phyloP scores from a whole-genome alignment of 2,888 invertebrate genomes.

The Diadegma fenestrale region DNA sequence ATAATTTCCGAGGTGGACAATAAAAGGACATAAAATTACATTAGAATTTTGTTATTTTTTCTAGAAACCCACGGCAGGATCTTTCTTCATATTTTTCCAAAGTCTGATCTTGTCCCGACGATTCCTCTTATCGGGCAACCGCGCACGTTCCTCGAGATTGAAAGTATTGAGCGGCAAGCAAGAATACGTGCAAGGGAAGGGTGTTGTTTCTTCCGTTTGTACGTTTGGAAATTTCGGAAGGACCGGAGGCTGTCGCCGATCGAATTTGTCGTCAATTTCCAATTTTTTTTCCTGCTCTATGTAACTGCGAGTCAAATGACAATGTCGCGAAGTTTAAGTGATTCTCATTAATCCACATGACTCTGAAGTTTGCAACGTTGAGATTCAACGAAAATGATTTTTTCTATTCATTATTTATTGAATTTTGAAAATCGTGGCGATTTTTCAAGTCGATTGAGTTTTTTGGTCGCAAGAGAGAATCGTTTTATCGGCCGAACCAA shows the following conservation, averaged over 20 bases:
- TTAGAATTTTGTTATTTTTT: background rate
- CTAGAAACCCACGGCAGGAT: slow-evolving; percentile 70
- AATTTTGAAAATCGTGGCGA: too few relatives aligned
- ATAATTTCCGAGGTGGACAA: too few relatives aligned
- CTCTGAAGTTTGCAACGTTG: too few relatives aligned
- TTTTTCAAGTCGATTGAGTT: too few relatives aligned
- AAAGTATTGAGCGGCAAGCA: slow-evolving; percentile 75
- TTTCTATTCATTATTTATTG: too few relatives aligned
- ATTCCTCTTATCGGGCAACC: slow-evolving; percentile 72
- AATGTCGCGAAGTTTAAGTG: background rate
- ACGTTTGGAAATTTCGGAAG: slow-evolving; percentile 71
- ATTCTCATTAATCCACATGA: background rate
- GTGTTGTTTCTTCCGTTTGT: slow-evolving; percentile 67
- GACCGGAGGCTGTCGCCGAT: slow-evolving; percentile 68
- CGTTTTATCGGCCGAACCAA: too few relatives aligned
- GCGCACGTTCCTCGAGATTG: slow-evolving; percentile 64
- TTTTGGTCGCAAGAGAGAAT: too few relatives aligned
- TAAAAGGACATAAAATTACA: background rate
- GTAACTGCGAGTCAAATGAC: slow-evolving; percentile 67
- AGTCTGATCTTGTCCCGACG: slow-evolving; percentile 73
- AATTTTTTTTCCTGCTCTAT: slow-evolving; percentile 70
- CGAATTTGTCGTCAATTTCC: slow-evolving; percentile 72
- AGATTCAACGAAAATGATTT: too few relatives aligned
- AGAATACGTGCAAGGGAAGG: slow-evolving; percentile 54
- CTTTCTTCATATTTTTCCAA: slow-evolving; percentile 76